Evolutionary conservation across 1,140 invertebrate genomes (phyloP).

Genomic region (Scaptomyza hsui): DNA sequence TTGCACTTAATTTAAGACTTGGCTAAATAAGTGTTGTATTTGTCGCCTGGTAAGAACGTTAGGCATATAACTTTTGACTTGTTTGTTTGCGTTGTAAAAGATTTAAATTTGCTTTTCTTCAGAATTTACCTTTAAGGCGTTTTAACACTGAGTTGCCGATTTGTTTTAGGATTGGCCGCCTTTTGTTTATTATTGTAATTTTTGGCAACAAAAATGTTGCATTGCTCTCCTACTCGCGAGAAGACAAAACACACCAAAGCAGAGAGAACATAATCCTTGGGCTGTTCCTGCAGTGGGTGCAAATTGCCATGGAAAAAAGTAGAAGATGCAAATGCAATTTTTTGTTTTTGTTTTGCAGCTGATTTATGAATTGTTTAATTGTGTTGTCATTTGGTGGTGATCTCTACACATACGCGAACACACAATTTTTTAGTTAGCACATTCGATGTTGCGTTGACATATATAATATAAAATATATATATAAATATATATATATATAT

Average conservation of each 20-base stretch:
- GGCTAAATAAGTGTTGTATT: constrained; percentile 33
- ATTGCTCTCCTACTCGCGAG: constrained; percentile 22
- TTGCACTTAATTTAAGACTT: constrained; percentile 29
- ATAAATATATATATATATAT: constrained; percentile 26
- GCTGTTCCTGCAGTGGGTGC: constrained; percentile 77
- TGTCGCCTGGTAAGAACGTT: constrained; percentile 34
- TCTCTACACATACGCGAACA: constrained; percentile 16
- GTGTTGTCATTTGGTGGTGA: constrained; percentile 44
- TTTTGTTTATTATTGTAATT: constrained; percentile 32
- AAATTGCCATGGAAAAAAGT: constrained; percentile 23
- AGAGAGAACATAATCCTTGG: constrained; percentile 84
- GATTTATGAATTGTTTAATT: constrained; percentile 34
- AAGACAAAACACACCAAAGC: constrained; percentile 61
- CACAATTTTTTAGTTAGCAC: constrained; percentile 44
- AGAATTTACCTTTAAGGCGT: not conserved
- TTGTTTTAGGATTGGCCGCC: not conserved
- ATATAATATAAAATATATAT: constrained; percentile 26
- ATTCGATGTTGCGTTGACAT: constrained; percentile 29
- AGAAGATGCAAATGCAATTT: constrained; percentile 33
- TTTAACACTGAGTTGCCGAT: constrained; percentile 1
- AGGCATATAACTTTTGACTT: constrained; percentile 36
- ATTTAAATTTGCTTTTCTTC: constrained; percentile 5
- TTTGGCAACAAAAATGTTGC: constrained; percentile 28
- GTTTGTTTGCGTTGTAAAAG: constrained; percentile 36
- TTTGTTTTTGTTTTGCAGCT: constrained; percentile 48